Evolutionary conservation across 2,888 invertebrate genomes (phyloP).

Genomic region (Rhabditophanes sp.): DNA sequence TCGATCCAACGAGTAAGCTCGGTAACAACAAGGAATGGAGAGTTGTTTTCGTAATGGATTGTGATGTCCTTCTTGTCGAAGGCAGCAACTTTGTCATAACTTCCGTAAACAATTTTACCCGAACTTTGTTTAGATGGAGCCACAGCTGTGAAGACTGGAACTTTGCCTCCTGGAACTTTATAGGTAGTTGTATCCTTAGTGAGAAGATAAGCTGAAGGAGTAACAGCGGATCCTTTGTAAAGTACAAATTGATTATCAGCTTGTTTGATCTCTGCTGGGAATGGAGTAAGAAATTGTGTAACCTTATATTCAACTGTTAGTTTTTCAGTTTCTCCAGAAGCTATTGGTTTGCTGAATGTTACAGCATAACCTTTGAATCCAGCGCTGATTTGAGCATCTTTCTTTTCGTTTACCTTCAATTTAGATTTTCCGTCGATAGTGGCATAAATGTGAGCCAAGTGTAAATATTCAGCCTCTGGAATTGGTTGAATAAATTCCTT

Average conservation of each 20-base stretch:
- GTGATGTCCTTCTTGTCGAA: conserved; percentile 54
- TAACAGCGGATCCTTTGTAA: conserved; percentile 66
- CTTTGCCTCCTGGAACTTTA: conserved; percentile 59
- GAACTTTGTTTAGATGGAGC: conserved; percentile 67
- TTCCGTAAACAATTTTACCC: conserved; percentile 69
- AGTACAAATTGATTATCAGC: conserved; percentile 80
- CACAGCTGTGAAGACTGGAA: conserved; percentile 64
- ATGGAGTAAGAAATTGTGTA: conserved; percentile 60
- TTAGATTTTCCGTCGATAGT: conserved; percentile 16
- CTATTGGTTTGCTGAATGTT: conserved; percentile 18
- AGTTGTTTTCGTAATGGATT: conserved; percentile 86
- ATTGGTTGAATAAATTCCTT: conserved; percentile 20
- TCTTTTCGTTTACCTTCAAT: conserved; percentile 11
- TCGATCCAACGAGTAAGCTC: conserved; percentile 71
- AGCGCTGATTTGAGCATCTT: conserved; percentile 2
- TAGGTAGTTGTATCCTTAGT: conserved; percentile 66
- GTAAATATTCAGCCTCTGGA: conserved; percentile 16
- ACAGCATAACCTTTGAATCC: conserved; percentile 8
- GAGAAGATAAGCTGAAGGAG: conserved; percentile 67
- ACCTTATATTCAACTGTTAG: conserved; percentile 57
- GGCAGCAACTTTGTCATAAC: conserved; percentile 60
- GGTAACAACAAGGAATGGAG: conserved; percentile 83
- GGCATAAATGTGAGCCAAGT: conserved; percentile 21
- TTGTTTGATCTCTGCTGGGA: conserved; percentile 73
- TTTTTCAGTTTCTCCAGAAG: conserved; percentile 21